These are phyloP conservation scores for Drosophila baimaii DNA, from an alignment of 1,140 invertebrate species.

Conservation along the genomic window DNA sequence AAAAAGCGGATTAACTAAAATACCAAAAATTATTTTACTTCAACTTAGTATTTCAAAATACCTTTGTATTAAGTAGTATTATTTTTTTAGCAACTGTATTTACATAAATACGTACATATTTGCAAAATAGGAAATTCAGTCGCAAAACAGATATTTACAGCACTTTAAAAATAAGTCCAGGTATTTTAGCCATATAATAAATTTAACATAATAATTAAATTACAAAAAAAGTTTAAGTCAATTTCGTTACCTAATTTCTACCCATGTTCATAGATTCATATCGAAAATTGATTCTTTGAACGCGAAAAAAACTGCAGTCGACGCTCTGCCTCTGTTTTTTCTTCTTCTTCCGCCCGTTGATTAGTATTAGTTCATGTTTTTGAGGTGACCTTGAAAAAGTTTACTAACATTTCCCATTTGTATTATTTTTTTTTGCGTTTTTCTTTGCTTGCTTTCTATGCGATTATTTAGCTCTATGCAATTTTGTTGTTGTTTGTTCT, in stretches of 20 bases:
- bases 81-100: too few relatives aligned
- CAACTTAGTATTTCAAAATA: too few relatives aligned
- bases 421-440: slow-evolving; percentile 38
- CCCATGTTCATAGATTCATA: background rate
- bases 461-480: slow-evolving; percentile 41
- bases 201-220: background rate
- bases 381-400: slow-evolving; percentile 78
- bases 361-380: slow-evolving; percentile 74
- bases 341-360: slow-evolving; percentile 25
- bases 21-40: too few relatives aligned
- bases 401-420: slow-evolving; percentile 75
- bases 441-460: slow-evolving; percentile 43
- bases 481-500: slow-evolving; percentile 31
- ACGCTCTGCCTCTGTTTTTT: slow-evolving; percentile 12
- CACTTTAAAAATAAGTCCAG: background rate
- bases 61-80: too few relatives aligned
- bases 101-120: too few relatives aligned
- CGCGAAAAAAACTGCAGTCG: slow-evolving; percentile 34
- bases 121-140: too few relatives aligned
- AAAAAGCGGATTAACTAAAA: too few relatives aligned
- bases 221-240: background rate
- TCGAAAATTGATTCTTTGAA: slow-evolving; percentile 14
- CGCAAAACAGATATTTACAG: background rate
- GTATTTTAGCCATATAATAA: background rate
- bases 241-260: background rate